A percentile compares a stretch with the other conserved stretches of the same genome.
phyloP scores from a whole-genome alignment of 1,140 invertebrate genomes.

The Pseudoatta argentina region DNA sequence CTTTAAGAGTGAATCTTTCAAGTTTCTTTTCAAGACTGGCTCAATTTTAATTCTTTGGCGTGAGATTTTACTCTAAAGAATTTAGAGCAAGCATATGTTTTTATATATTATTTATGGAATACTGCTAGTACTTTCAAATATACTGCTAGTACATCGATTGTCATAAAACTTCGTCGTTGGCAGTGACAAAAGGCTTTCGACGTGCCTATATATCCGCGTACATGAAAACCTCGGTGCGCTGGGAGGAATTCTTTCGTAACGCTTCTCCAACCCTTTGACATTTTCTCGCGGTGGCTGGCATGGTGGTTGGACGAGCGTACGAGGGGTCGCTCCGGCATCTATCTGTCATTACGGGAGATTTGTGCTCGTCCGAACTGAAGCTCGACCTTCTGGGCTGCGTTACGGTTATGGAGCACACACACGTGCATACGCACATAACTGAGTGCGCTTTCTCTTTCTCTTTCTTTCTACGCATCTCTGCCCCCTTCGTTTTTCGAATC shows the following conservation, averaged over 20 bases:
- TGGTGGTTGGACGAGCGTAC: conserved; percentile 64
- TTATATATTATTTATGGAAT: neutral
- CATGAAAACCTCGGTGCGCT: conserved; percentile 8
- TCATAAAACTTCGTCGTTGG: conserved; percentile 17
- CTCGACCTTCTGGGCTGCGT: conserved; percentile 76
- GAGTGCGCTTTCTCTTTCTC: neutral
- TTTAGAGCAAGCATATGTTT: neutral
- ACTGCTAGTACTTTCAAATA: neutral
- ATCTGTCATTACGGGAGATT: conserved; percentile 80
- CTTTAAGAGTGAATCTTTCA: too few relatives aligned
- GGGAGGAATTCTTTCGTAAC: conserved; percentile 61
- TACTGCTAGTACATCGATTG: neutral
- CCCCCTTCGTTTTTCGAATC: conserved; percentile 35
- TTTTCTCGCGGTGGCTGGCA: conserved; percentile 63
- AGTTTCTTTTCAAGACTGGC: too few relatives aligned
- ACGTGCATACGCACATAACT: neutral
- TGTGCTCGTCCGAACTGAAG: conserved; percentile 76
- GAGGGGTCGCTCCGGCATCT: conserved; percentile 78
- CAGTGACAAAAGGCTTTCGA: conserved; percentile 44
- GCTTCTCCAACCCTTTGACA: conserved; percentile 69
- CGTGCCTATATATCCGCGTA: conserved; percentile 29
- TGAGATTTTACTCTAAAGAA: too few relatives aligned
- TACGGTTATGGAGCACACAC: conserved; percentile 79
- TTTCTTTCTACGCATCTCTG: neutral
- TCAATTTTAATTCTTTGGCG: too few relatives aligned